phyloP scores from a whole-genome alignment of 2,797 vertebrate species.

The Tenualosa ilisha region DNA sequence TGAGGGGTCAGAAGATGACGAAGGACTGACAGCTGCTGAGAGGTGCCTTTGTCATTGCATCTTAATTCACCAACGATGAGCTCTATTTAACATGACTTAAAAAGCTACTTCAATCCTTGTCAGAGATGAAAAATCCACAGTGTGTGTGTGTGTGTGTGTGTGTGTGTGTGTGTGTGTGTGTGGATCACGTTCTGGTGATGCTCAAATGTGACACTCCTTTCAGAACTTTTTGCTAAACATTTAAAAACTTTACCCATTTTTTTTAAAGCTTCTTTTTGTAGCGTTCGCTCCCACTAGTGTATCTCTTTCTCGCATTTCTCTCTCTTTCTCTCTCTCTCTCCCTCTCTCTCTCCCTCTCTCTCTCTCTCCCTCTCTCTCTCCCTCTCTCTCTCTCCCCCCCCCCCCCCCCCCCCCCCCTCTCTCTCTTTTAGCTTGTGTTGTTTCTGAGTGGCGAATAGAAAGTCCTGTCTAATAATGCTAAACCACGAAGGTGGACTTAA shows the following conservation, averaged over 20 bases:
- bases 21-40: conserved; percentile 66
- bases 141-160: background rate
- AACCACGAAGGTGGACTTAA: conserved; percentile 42
- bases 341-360: background rate
- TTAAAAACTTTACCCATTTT: background rate
- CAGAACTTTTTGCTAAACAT: background rate
- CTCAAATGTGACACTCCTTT: background rate
- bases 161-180: background rate
- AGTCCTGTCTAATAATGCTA: conserved; percentile 23
- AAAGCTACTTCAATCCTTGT: conserved; percentile 48
- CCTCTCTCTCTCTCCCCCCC: too few species aligned
- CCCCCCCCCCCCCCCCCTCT: too few species aligned
- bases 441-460: conserved; percentile 26
- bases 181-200: background rate
- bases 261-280: background rate
- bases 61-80: conserved; percentile 46
- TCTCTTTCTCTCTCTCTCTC: too few species aligned
- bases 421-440: conserved; percentile 15
- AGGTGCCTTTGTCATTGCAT: conserved; percentile 24
- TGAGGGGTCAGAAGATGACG: conserved; percentile 59
- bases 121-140: conserved; percentile 33
- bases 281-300: background rate
- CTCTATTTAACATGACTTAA: conserved; percentile 44
- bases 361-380: background rate
- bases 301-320: too few species aligned